Evolutionary conservation across 2,888 invertebrate genomes (phyloP), one percentile per base, ranked within the genome.

Genomic region (Tachina grossa): DNA sequence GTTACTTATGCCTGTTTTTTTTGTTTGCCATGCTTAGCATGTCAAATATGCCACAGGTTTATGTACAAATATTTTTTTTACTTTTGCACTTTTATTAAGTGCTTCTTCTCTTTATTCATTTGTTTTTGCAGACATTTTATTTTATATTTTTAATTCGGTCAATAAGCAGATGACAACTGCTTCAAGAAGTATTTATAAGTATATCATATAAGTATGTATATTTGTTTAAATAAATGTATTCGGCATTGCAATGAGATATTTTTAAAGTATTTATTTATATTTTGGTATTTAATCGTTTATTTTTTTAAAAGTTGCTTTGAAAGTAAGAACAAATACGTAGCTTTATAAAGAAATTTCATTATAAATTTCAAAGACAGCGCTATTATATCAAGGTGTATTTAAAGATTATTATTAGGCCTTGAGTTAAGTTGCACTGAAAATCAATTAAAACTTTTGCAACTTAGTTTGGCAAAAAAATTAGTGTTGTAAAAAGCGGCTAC

Each of bases 11-110:
- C 22, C 57, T 57, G 19, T 19, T 39, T 59, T n/a, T n/a, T n/a
- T 45, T 65, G 61, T 16, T 19, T 45, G 11, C 55, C 9, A 31
- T 53, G 55, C 65, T 57, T 53, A 47, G 55, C 68, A 43, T 72
- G 72, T 63, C 77, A 77, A 78, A 74, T 51, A 63, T 13, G 41
- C 75, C 63, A 75, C 82, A 65, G 82, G 82, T 75, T 78, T 78
- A 43, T 72, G 9, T 66, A n/a, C 3, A 39, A 55, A 2, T 51
- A 39, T 13, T 66, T 77, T 61, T 19, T 71, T 63, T 71, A 39
- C 9, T 71, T 78, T 71, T 45, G 61, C 53, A 51, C 11, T 66
- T 55, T 59, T 53, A 53, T 69, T 63, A 63, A 79, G 63, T 61
- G 69, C n/a, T 47, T 5, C n/a, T 47, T 5, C 10, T 22, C 19